These are phyloP conservation scores for Perdita meconis DNA, from an alignment of 2,888 invertebrate species.

Conservation along the genomic window DNA sequence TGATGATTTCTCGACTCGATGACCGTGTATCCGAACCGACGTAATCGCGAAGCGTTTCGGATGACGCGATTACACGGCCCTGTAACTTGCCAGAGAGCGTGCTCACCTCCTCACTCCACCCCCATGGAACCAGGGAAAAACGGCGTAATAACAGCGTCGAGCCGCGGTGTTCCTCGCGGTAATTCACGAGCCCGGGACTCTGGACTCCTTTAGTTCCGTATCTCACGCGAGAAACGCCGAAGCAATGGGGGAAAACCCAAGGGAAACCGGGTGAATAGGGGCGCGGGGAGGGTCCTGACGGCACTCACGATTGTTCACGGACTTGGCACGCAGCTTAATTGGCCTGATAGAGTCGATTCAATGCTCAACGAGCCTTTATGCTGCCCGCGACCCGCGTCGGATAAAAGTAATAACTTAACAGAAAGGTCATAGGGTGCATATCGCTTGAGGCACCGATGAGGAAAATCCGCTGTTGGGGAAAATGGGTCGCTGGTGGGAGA, in stretches of 20 bases:
- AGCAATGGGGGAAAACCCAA: slow-evolving; percentile 22
- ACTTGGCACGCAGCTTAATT: slow-evolving; percentile 66
- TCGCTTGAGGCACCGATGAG: slow-evolving; percentile 43
- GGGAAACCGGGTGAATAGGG: slow-evolving; percentile 7
- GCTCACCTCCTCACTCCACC: background rate
- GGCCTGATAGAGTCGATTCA: slow-evolving; percentile 71
- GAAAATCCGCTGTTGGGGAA: background rate
- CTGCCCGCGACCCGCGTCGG: slow-evolving; percentile 58
- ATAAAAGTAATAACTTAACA: slow-evolving; percentile 72
- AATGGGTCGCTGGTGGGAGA: background rate
- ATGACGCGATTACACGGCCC: slow-evolving; percentile 62
- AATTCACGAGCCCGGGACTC: slow-evolving; percentile 52
- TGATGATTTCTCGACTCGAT: slow-evolving; percentile 65
- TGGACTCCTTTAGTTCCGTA: slow-evolving; percentile 67
- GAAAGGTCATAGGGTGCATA: slow-evolving; percentile 69
- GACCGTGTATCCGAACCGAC: slow-evolving; percentile 65
- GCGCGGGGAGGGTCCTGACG: background rate
- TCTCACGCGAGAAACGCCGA: slow-evolving; percentile 74
- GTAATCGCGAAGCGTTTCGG: slow-evolving; percentile 63
- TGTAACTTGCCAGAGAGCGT: slow-evolving; percentile 36
- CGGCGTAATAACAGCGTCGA: slow-evolving; percentile 62
- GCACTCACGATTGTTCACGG: slow-evolving; percentile 60
- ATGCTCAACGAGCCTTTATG: slow-evolving; percentile 68
- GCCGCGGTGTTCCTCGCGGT: slow-evolving; percentile 52
- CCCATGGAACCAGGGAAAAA: slow-evolving; percentile 34